Base-by-base conservation (phyloP, 2,113 vertebrate species). In the Brachyhypopomus gauderio region DNA sequence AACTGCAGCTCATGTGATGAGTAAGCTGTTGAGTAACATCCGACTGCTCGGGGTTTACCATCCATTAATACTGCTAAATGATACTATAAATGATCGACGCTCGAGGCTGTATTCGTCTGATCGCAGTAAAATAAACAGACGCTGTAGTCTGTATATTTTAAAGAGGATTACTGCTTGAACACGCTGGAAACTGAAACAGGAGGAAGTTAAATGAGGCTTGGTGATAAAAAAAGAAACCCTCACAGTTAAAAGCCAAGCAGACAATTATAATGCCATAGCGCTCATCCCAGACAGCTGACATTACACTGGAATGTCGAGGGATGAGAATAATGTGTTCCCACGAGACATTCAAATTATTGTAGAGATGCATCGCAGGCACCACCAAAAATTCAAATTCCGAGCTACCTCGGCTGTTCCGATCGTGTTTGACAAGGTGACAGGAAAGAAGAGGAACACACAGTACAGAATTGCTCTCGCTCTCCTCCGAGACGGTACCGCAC, bases 121-220 rank as follows among this genome's bases (percentile, higher is more conserved):
- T 30, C 22, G 71, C 56, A 67, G 55, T 67, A 41, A 82, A 83
- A 82, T 78, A 85, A 85, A 64, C 72, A 83, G 27, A 36, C 77
- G 27, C 64, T 34, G 52, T 27, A 1, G 16, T 75, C 20, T 76
- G 71, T 72, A 67, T 75, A 56, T 75, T 83, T 78, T 69, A 76
- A 75, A 74, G 30, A 67, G 48, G 23, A 64, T 76, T 66, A 72
- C 59, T 58, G 69, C 66, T 62, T 17, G 38, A 70, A 71, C 52
- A 63, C 70, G 59, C 62, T 52, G 56, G 19, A 30, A 62, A 75
- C n/a, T 71, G 19, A 77, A 75, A 70, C 67, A 71, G 22, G 3
- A 14, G 20, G 36, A 23, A 48, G 56, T 27, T 67, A 48, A 85
- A 75, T 58, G 69, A 69, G 34, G 41, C 27, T 38, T 81, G 60